Conservation (phyloP, 2,113 vertebrate species). For the Cnemophilus loriae region DNA sequence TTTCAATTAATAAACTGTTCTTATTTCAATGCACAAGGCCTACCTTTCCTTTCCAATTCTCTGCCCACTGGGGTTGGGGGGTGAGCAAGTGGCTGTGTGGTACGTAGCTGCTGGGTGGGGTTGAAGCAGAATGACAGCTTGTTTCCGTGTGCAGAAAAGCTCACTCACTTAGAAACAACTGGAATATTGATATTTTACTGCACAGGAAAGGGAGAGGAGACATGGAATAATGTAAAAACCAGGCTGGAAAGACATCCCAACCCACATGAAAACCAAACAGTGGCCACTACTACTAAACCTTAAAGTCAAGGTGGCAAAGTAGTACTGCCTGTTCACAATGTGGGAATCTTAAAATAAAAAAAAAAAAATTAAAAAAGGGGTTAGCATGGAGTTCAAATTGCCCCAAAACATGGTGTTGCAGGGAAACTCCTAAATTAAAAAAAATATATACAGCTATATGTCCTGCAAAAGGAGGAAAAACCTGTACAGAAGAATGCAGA, state of each 20-base stretch:
- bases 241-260: background rate
- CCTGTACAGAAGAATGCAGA: background rate
- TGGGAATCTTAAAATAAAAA: background rate
- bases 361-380: background rate
- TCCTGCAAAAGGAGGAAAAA: background rate
- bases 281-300: background rate
- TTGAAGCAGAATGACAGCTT: background rate
- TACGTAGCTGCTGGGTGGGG: background rate
- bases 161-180: background rate
- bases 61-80: rapidly evolving
- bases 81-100: background rate
- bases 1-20: background rate
- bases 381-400: background rate
- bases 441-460: rapidly evolving
- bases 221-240: background rate
- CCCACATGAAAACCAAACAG: background rate
- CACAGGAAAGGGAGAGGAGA: background rate
- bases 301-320: background rate
- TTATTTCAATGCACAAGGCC: background rate
- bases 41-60: background rate
- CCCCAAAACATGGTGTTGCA: background rate
- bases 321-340: background rate
- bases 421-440: background rate
- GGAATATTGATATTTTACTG: background rate
- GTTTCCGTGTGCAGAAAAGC: background rate